Conservation (phyloP, 1,140 invertebrate genomes). For the Portunus trituberculatus region DNA sequence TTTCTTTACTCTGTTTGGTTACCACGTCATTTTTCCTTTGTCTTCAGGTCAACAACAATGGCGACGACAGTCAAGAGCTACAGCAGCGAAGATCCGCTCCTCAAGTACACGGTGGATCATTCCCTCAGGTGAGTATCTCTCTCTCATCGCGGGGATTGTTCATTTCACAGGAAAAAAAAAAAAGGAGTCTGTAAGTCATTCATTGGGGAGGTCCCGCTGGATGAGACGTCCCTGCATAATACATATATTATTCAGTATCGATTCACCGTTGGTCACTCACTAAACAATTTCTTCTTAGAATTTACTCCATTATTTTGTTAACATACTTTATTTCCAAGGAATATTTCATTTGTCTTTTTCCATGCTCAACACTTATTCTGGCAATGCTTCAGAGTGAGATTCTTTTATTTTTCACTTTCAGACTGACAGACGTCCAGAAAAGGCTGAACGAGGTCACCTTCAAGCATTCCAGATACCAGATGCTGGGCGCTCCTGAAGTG, state of each 20-base stretch:
- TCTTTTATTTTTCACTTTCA: not conserved
- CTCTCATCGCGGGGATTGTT: not conserved
- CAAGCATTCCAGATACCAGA: not conserved
- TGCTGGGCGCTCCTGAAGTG: conserved; percentile 43
- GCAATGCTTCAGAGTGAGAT: too few species aligned
- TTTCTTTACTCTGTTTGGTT: too few species aligned
- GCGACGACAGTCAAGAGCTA: not conserved
- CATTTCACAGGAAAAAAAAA: too few species aligned
- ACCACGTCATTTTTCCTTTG: not conserved
- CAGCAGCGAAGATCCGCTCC: not conserved
- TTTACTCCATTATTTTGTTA: too few species aligned
- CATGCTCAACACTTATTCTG: not conserved
- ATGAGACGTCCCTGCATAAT: too few species aligned
- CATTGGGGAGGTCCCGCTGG: too few species aligned
- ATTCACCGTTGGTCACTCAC: too few species aligned
- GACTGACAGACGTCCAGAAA: conserved; percentile 56
- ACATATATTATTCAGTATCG: too few species aligned
- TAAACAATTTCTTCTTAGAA: too few species aligned
- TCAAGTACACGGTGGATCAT: conserved; percentile 47
- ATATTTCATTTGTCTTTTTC: not conserved
- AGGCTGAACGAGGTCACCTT: conserved; percentile 26
- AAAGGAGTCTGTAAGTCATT: too few species aligned
- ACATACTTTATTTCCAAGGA: too few species aligned
- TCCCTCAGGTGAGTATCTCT: conserved; percentile 26
- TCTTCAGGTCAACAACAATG: not conserved